Base-by-base conservation (phyloP, 2,888 invertebrate genomes). In the Lithodes maja region DNA sequence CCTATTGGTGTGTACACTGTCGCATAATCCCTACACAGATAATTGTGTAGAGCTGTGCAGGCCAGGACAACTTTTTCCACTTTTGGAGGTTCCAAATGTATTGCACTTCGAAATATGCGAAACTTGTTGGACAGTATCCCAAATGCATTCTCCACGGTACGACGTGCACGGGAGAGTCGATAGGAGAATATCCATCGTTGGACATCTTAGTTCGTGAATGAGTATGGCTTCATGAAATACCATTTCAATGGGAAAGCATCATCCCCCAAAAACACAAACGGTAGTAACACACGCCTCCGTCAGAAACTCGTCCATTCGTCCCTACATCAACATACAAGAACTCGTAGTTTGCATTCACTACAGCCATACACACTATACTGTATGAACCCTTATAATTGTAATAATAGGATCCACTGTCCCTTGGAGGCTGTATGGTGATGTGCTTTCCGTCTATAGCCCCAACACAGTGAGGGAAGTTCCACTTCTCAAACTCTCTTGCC, bases 101-200 rank as follows among this genome's bases (percentile, higher is more conserved):
- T 86, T 71, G 80, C 75, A 52, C 53, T 90, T 49, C 61, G 69
- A 1, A 90, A 53, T 53, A 85, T 75, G 12, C 81, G 71, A 55
- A 90, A 90, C 52, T 68, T 87, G 55, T 74, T 82, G 7, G 90
- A 1, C 80, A 90, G 68, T 9, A 90, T 90, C 17, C 90, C 90
- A 81, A 90, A 87, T 49, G 87, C 90, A 81, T 87, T 90, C 55
- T 87, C 87, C 2, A 84, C 74, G 9, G 71, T 55, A 49, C 85
- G 84, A 1, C 90, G 50, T 52, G 87, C 90, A 53, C 88, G 54
- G 68, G 87, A 87, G 53, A 84, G 79, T 54, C 90, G 74, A 61
- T 90, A 90, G 49, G 84, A 85, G 52, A 90, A 90, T 50, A 90
- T 88, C 5, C 84, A 12, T 53, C 80, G 82, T 53, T 82, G 49